Conservation (phyloP, 2,888 invertebrate genomes). For the Glyphotaelius pellucidus region DNA sequence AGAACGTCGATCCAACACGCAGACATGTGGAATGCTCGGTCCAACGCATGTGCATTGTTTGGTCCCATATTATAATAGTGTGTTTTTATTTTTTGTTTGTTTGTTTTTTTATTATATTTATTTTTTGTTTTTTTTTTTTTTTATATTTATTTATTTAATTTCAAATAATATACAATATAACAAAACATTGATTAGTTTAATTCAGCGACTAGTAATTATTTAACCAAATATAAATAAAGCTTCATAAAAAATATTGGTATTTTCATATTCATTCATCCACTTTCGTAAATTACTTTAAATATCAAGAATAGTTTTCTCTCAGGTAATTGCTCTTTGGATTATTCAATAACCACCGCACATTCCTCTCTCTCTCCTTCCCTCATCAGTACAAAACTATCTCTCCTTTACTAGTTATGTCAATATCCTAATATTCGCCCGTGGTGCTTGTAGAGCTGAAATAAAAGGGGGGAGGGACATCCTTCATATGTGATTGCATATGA, state of each 20-base stretch:
- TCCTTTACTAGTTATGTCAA: constrained; percentile 40
- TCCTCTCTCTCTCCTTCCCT: constrained; percentile 7
- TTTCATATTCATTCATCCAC: constrained; percentile 58
- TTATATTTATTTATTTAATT: constrained; percentile 77
- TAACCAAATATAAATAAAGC: constrained; percentile 59
- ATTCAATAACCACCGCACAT: not conserved
- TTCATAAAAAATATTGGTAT: constrained; percentile 65
- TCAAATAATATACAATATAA: constrained; percentile 70
- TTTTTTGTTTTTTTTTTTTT: constrained; percentile 71
- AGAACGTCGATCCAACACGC: not conserved
- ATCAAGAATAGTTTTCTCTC: constrained; percentile 52
- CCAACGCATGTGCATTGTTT: constrained; percentile 34
- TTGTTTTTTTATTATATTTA: constrained; percentile 71
- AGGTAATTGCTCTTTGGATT: constrained; percentile 6
- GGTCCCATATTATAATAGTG: constrained; percentile 65
- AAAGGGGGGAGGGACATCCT: constrained; percentile 66
- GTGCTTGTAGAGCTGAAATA: constrained; percentile 55
- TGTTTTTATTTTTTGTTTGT: constrained; percentile 69
- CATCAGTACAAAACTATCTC: not conserved
- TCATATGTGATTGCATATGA: constrained; percentile 70
- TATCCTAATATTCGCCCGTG: constrained; percentile 3
- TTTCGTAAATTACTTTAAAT: constrained; percentile 57
- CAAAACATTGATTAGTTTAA: constrained; percentile 61
- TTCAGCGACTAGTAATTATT: constrained; percentile 62
- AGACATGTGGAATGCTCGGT: constrained; percentile 39